These are phyloP conservation scores for Trogon melanurus DNA, from an alignment of 2,113 vertebrate species.

Conservation along the genomic window DNA sequence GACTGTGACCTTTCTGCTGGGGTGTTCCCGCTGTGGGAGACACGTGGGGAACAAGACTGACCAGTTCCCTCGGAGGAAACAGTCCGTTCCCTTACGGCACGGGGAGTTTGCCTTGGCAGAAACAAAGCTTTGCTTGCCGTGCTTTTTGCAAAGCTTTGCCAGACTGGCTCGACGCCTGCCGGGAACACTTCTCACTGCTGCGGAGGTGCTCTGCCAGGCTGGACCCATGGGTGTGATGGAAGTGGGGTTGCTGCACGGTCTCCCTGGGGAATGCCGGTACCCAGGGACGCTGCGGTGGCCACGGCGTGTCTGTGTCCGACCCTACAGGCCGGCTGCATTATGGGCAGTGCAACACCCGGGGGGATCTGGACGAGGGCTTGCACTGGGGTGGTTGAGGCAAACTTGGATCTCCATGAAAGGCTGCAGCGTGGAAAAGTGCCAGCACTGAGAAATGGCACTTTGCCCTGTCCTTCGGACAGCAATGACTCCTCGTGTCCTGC, in stretches of 20 bases:
- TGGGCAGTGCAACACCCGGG: fast-evolving
- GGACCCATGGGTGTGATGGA: fast-evolving
- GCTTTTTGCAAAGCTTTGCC: neutral
- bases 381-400: fast-evolving
- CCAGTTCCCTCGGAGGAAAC: slow-evolving; percentile 32
- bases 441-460: neutral
- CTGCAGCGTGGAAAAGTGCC: neutral
- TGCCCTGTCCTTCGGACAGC: neutral
- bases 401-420: fast-evolving
- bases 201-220: neutral
- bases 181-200: neutral
- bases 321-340: fast-evolving
- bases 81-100: neutral
- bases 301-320: fast-evolving
- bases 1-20: neutral
- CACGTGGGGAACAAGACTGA: slow-evolving; percentile 7
- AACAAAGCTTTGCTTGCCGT: neutral
- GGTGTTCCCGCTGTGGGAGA: neutral
- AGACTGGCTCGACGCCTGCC: neutral
- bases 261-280: neutral
- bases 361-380: neutral
- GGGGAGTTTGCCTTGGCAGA: slow-evolving; percentile 41
- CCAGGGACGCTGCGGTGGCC: fast-evolving
- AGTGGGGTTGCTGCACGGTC: fast-evolving
- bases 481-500: too few relatives aligned